Evolutionary conservation across 92 coral and sea anemone species (phyloP).

Genomic region (Parazoanthus darwini): DNA sequence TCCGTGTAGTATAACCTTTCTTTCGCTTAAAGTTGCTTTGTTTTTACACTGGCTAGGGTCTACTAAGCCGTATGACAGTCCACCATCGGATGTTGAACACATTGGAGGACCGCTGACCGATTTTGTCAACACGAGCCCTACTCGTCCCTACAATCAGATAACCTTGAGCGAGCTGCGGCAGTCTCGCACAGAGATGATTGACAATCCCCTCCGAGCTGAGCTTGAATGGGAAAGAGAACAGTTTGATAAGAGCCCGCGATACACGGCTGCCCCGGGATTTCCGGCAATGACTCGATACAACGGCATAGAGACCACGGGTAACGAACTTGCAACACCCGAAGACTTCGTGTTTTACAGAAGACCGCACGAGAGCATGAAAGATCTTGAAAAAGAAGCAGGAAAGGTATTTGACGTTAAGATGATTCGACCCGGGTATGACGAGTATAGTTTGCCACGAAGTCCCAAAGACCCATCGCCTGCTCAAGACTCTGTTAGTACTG

Average conservation of each 20-base stretch:
- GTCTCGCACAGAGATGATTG: slow-evolving; percentile 45
- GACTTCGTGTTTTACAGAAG: slow-evolving; percentile 40
- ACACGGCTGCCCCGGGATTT: slow-evolving; percentile 13
- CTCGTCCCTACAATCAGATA: slow-evolving; percentile 19
- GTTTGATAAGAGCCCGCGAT: slow-evolving; percentile 20
- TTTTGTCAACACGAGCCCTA: background rate
- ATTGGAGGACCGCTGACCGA: slow-evolving; percentile 26
- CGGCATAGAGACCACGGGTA: slow-evolving; percentile 30
- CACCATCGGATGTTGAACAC: slow-evolving; percentile 10
- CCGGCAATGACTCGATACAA: slow-evolving; percentile 3
- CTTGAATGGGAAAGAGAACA: slow-evolving; percentile 40
- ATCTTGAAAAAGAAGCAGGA: slow-evolving; percentile 39
- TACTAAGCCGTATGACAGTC: background rate
- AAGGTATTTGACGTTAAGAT: slow-evolving; percentile 34
- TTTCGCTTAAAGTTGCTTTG: too few species aligned
- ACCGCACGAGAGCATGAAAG: slow-evolving; percentile 34
- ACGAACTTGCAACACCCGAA: slow-evolving; percentile 24
- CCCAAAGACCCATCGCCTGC: background rate
- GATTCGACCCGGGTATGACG: slow-evolving; percentile 40
- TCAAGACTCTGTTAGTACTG: background rate
- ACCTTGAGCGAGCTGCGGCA: slow-evolving; percentile 20
- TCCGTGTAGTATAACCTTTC: background rate
- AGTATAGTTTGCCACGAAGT: slow-evolving; percentile 11
- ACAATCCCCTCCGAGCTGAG: slow-evolving; percentile 37
- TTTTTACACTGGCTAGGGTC: slow-evolving; percentile 11